phyloP scores from a whole-genome alignment of 2,113 vertebrate species.

The Colistium nudipinnis region DNA sequence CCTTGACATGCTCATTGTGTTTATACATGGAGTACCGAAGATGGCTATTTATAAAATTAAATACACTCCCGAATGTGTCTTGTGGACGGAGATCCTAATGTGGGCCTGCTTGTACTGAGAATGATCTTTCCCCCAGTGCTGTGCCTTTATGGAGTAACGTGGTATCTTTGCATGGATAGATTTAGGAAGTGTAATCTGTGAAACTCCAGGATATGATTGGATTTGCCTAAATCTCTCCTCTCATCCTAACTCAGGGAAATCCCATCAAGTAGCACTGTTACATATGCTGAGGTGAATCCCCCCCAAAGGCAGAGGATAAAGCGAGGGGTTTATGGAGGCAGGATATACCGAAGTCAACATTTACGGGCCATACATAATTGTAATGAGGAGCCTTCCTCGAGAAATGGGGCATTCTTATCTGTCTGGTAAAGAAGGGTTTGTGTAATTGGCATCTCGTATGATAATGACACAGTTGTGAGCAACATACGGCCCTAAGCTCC shows the following conservation, averaged over 20 bases:
- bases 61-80: not conserved
- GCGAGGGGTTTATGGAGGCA: not conserved
- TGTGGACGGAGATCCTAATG: constrained; percentile 9
- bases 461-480: constrained; percentile 13
- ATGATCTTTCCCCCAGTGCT: constrained; percentile 3
- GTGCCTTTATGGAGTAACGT: not conserved
- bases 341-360: not conserved
- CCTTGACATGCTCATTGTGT: not conserved
- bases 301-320: not conserved
- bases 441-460: constrained; percentile 3
- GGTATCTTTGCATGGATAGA: constrained; percentile 36
- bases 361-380: constrained; percentile 12
- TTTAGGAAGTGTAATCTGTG: constrained; percentile 32
- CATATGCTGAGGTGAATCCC: not conserved
- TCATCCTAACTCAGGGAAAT: constrained; percentile 30
- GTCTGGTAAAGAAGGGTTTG: constrained; percentile 11
- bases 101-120: constrained; percentile 1
- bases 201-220: constrained; percentile 35
- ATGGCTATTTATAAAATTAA: constrained; percentile 7
- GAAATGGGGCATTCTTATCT: constrained; percentile 3
- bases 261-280: not conserved
- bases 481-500: not conserved
- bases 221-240: constrained; percentile 36
- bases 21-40: constrained; percentile 19
- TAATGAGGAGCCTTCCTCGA: constrained; percentile 32